Base-by-base conservation (phyloP, 2,797 vertebrate species). In the Astyanax mexicanus region DNA sequence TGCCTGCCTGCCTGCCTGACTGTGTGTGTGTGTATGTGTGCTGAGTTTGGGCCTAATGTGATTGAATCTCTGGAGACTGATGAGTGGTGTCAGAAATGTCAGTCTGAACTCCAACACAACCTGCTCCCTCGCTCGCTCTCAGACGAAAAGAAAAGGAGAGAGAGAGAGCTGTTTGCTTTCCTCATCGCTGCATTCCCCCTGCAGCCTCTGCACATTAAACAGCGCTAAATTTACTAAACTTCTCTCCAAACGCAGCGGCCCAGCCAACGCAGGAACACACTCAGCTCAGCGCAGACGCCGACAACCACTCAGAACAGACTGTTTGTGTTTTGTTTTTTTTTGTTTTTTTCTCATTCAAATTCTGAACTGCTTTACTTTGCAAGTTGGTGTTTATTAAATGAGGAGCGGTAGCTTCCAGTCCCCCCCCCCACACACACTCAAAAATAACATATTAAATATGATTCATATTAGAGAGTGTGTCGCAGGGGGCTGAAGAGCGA, bases 31-130 rank as follows among this genome's bases (percentile, higher is more conserved):
- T 81, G 61, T 76, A 45, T 75, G 79, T 55, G 75, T 75, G 81
- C 54, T 79, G 78, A 64, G 65, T 72, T 75, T 61, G 69, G 79
- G 80, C 78, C 83, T 84, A 77, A 76, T 72, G 79, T 84, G 73
- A 84, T 84, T 80, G 75, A 78, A 74, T 78, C 83, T 84, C 83
- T 75, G 69, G 80, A 84, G 83, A 82, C 77, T 74, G 77, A 81
- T 74, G 75, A 82, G 68, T 72, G 80, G 69, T 84, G 83, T 82
- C 83, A 84, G 78, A 60, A 78, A 57, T 82, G 83, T 84, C 83
- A 82, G 83, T 75, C 57, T 80, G 78, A 80, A 83, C 82, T 81
- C 69, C 69, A 69, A 71, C 81, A 79, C 80, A 78, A 62, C 78
- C 69, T 78, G 17, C 61, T 67, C 72, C 40, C 38, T 61, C 55